Evolutionary conservation across 2,797 vertebrate species (phyloP), one percentile per base, ranked within the genome.

Genomic region (Fratercula arctica): DNA sequence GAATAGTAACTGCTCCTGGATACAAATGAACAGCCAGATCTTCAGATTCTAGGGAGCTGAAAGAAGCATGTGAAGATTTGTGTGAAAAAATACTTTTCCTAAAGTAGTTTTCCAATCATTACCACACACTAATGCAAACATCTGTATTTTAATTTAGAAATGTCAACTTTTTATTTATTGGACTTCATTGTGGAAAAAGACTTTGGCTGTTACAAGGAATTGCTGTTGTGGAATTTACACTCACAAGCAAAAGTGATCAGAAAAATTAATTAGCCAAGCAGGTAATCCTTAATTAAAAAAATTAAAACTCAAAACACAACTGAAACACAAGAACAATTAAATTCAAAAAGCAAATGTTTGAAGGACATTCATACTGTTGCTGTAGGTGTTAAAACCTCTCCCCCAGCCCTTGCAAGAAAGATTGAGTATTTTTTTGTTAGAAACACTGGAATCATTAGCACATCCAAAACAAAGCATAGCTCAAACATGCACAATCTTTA

Each of bases 1-100:
- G 99, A 96, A 99, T 98, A 35, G 99, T 99, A 93, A 99, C 98
- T 20, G 99, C 99, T 97, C 99, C 99, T 16, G 99, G 99, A 95
- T 99, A 99, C 95, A 99, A 97, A 97, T 99, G 99, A 88, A 99
- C 99, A 16, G 99, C 99, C 73, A 99, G 98, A 97, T 99, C 99
- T 97, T 99, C 99, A 1, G 99, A 99, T 95, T 99, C 99, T 10
- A 99, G 99, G 61, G 99, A 99, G 98, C 99, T 99, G 80, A 79
- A 97, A 97, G 67, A 80, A 92, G 45, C 76, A 91, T n/a, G 88
- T 13, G 53, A 96, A 95, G 93, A 94, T 26, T 23, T 50, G 48
- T 43, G 88, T 94, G 93, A 93, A 96, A 91, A 85, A 68, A 46
- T 60, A 53, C 21, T 73, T 68, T 57, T 82, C 53, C 69, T 85